These are phyloP conservation scores for Tricholaema leucomelas DNA, from an alignment of 2,113 vertebrate genomes.

Conservation along the genomic window DNA sequence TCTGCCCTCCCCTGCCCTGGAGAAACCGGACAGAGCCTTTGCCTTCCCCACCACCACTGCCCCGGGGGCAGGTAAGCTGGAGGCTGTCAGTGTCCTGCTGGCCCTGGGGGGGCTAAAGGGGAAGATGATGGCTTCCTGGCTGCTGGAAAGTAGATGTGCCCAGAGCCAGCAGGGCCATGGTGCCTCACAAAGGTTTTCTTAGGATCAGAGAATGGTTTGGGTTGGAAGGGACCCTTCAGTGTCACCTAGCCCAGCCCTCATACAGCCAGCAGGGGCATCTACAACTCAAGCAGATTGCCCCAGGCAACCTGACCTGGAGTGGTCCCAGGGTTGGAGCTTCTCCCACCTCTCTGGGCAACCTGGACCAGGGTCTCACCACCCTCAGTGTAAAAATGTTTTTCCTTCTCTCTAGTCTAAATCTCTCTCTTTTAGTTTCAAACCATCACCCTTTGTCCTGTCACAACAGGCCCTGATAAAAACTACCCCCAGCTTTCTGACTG, in stretches of 20 bases:
- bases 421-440: too few species aligned
- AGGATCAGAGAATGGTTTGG: fast-evolving
- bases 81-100: not conserved
- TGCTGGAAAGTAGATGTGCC: not conserved
- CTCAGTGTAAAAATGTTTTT: too few species aligned
- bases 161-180: fast-evolving
- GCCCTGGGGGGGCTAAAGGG: fast-evolving
- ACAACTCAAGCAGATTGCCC: too few species aligned
- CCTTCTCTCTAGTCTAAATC: too few species aligned
- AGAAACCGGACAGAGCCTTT: constrained; percentile 80
- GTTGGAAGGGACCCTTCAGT: not conserved
- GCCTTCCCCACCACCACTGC: constrained; percentile 68
- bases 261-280: not conserved
- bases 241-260: fast-evolving
- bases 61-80: constrained; percentile 81
- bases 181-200: fast-evolving
- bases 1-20: constrained; percentile 92
- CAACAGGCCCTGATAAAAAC: too few species aligned
- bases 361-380: too few species aligned
- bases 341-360: too few species aligned
- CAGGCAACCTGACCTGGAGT: fast-evolving
- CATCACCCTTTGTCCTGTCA: too few species aligned
- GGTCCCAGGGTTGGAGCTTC: too few species aligned
- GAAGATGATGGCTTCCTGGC: fast-evolving
- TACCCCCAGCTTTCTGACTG: not conserved